Base-by-base conservation (phyloP, 1,140 invertebrate genomes). In the Orchesella cincta region DNA sequence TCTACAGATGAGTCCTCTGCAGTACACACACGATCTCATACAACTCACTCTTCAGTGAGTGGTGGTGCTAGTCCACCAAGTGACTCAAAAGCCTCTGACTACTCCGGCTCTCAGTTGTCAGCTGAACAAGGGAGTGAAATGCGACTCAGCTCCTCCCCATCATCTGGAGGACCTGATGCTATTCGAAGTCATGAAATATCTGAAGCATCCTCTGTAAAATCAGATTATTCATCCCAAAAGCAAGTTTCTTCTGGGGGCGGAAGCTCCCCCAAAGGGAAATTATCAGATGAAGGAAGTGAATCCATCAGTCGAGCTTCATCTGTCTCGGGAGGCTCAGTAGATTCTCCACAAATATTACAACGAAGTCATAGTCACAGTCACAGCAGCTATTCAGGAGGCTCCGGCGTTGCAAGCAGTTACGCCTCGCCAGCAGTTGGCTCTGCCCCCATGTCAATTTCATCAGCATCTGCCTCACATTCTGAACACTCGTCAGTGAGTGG, bases 261-360 rank as follows among this genome's bases (percentile, higher is more conserved):
- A 5, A 77, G 67, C 36, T 77, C 76, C 18, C 76, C 76, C 20
- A 26, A 51, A 1, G 76, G 64, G 36, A 77, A 77, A 77, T 16
- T 76, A 26, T 77, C 76, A 1, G 73, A 67, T 36, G 76, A 74
- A 33, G 76, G 73, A 33, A 78, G 52, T 33, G 76, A 77, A 62
- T 67, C 62, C 5, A 67, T 67, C 29, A 67, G 62, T 29, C 62
- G 72, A 34, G 35, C 74, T 16, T 76, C 78, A 5, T 75, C 78
- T n/a, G 51, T 67, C 18, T 46, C 64, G 0, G 71, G 70, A 23
- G 54, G 70, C 34, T 67, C 73, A 0, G 74, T 51, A 0, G 64
- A 74, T 1, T 75, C 76, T 33, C 76, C 73, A 16, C 76, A 70
- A 1, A 23, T 75, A 26, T 52, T 39, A 20, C 51, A 34, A 31